Evolutionary conservation across 2,888 invertebrate genomes (phyloP).

Genomic region (Scrobipalpa atriplicella): DNA sequence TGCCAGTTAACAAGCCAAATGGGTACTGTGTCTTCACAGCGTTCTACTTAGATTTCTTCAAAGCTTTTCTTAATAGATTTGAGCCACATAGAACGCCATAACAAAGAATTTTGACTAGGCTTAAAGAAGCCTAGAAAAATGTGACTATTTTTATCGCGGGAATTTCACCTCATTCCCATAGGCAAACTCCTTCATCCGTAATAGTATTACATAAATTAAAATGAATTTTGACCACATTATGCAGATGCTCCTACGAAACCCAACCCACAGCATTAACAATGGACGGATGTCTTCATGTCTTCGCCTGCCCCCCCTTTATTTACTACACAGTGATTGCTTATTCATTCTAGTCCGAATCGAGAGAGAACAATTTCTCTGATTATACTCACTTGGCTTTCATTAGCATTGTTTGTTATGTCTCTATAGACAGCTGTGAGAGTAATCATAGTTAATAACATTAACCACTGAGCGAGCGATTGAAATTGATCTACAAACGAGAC

Average conservation of each 20-base stretch:
- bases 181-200: no score
- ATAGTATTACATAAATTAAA: neutral
- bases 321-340: slow-evolving; percentile 36
- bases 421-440: slow-evolving; percentile 19
- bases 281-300: slow-evolving; percentile 55
- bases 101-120: no score
- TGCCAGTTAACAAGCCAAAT: no score
- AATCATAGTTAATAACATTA: neutral
- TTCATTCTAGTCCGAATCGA: slow-evolving; percentile 29
- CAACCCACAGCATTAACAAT: slow-evolving; percentile 47
- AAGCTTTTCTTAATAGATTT: neutral
- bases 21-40: neutral
- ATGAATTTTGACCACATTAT: slow-evolving; percentile 13
- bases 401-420: slow-evolving; percentile 27
- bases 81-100: no score
- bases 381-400: slow-evolving; percentile 22
- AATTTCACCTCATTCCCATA: no score
- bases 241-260: slow-evolving; percentile 14
- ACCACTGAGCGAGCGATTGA: neutral
- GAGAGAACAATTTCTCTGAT: slow-evolving; percentile 29
- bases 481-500: slow-evolving; percentile 1
- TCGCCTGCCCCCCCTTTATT: slow-evolving; percentile 45
- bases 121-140: no score
- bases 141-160: no score
- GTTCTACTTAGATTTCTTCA: neutral